Percentiles rank a stretch among this genome's conserved stretches.
phyloP scores from a whole-genome alignment of 2,888 invertebrate genomes.

The Agrenia bidenticulata region DNA sequence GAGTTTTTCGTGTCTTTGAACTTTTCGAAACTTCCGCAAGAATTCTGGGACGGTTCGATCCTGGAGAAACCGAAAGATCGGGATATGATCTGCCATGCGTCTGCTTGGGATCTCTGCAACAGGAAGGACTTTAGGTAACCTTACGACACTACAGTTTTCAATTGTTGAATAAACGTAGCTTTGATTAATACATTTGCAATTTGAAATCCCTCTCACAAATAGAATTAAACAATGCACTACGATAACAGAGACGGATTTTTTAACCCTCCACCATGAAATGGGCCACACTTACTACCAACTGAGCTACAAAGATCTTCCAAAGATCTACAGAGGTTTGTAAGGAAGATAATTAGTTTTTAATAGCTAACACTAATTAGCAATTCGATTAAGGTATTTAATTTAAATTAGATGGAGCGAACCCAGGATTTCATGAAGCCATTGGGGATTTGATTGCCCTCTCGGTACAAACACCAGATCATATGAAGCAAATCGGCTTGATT shows the following conservation, averaged over 20 bases:
- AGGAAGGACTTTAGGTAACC: conserved; percentile 74
- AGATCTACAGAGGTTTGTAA: conserved; percentile 69
- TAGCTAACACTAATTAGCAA: no score
- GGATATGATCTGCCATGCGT: conserved; percentile 64
- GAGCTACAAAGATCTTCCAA: conserved; percentile 72
- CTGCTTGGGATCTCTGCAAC: conserved; percentile 81
- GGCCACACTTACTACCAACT: conserved; percentile 74
- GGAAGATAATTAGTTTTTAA: no score
- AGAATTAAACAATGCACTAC: conserved; percentile 81
- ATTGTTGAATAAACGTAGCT: no score
- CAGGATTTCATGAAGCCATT: conserved; percentile 62
- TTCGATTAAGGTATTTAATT: no score
- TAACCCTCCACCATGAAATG: conserved; percentile 84
- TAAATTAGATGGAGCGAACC: conserved; percentile 79
- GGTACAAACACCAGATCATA: conserved; percentile 53
- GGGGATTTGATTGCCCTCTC: conserved; percentile 55
- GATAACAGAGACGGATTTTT: conserved; percentile 72
- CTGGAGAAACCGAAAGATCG: conserved; percentile 71
- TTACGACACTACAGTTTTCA: background rate
- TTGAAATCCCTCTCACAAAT: conserved; percentile 41
- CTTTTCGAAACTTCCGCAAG: conserved; percentile 73
- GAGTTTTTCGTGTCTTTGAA: conserved; percentile 81
- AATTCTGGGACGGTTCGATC: conserved; percentile 83
- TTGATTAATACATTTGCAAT: no score
- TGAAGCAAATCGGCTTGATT: conserved; percentile 69